Percentiles rank a stretch among this genome's conserved stretches.
These are phyloP conservation scores for Pasiphila rectangulata DNA, from an alignment of 2,888 invertebrate species.

Conservation along the genomic window DNA sequence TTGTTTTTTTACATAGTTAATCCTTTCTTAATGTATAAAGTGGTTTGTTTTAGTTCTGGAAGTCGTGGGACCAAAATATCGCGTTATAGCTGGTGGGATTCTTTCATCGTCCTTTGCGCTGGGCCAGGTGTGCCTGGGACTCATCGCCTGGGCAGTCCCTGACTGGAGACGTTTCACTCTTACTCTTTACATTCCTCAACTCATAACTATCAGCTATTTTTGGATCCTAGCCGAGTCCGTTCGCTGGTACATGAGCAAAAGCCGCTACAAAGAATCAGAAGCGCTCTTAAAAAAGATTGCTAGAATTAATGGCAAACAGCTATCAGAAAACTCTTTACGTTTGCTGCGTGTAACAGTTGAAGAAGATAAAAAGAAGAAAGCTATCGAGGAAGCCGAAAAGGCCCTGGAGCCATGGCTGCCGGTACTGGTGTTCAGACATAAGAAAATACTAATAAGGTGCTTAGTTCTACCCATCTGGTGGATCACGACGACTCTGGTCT, in stretches of 20 bases:
- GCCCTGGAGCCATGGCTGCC: constrained; percentile 55
- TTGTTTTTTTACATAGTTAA: no score
- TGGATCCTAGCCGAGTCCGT: constrained; percentile 86
- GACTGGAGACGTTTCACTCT: constrained; percentile 85
- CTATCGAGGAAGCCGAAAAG: constrained; percentile 34
- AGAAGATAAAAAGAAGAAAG: constrained; percentile 43
- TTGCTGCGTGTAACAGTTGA: constrained; percentile 47
- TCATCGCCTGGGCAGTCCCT: constrained; percentile 83
- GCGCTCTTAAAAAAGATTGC: constrained; percentile 82
- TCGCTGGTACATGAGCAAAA: constrained; percentile 88
- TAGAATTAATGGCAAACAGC: constrained; percentile 73
- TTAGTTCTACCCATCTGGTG: constrained; percentile 75
- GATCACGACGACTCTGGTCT: constrained; percentile 83
- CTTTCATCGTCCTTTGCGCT: constrained; percentile 84
- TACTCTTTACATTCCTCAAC: constrained; percentile 84
- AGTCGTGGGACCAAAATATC: constrained; percentile 85
- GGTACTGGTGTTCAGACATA: constrained; percentile 51
- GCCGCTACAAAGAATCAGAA: constrained; percentile 83
- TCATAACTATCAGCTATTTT: constrained; percentile 83
- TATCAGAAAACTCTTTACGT: constrained; percentile 55
- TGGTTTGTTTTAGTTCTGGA: constrained; percentile 65
- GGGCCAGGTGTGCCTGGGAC: constrained; percentile 24
- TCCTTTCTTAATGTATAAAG: neutral
- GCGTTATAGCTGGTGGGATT: constrained; percentile 85
- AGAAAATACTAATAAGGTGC: constrained; percentile 47